Conservation (phyloP, 1,140 invertebrate genomes). For the Lycorma delicatula region DNA sequence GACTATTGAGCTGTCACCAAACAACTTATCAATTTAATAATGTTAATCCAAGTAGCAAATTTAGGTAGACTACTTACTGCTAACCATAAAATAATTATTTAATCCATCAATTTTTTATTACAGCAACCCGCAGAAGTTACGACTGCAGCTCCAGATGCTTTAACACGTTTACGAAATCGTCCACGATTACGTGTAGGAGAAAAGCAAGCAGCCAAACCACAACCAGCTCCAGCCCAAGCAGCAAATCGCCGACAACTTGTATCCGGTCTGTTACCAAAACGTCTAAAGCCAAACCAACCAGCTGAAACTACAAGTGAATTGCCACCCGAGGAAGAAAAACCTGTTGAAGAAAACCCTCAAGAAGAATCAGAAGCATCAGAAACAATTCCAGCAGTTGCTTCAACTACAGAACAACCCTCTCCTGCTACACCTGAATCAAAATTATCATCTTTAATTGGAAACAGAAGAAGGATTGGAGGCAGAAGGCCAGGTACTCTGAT, state of each 20-base stretch:
- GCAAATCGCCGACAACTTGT: conserved; percentile 7
- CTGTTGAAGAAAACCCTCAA: conserved; percentile 11
- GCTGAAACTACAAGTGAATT: conserved; percentile 5
- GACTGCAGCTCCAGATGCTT: conserved; percentile 11
- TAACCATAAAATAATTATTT: background rate
- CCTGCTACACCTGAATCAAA: background rate
- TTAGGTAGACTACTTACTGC: background rate
- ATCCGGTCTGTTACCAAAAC: conserved; percentile 13
- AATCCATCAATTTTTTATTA: background rate
- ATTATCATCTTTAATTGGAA: conserved; percentile 12
- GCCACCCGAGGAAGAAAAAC: background rate
- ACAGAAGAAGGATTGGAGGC: conserved; percentile 7
- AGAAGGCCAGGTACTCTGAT: conserved; percentile 19
- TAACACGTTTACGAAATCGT: conserved; percentile 23
- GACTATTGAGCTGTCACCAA: background rate
- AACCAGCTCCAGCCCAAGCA: background rate
- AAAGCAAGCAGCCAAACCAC: conserved; percentile 1
- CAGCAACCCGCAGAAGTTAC: conserved; percentile 12
- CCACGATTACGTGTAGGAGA: conserved; percentile 20
- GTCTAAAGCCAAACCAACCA: conserved; percentile 13
- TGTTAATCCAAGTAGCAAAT: background rate
- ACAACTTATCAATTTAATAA: background rate
- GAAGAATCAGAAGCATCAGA: conserved; percentile 13
- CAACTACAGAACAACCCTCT: conserved; percentile 12
- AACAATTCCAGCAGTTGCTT: conserved; percentile 3